Conservation (phyloP, 2,888 invertebrate species). For the Andrena hattorfiana region DNA sequence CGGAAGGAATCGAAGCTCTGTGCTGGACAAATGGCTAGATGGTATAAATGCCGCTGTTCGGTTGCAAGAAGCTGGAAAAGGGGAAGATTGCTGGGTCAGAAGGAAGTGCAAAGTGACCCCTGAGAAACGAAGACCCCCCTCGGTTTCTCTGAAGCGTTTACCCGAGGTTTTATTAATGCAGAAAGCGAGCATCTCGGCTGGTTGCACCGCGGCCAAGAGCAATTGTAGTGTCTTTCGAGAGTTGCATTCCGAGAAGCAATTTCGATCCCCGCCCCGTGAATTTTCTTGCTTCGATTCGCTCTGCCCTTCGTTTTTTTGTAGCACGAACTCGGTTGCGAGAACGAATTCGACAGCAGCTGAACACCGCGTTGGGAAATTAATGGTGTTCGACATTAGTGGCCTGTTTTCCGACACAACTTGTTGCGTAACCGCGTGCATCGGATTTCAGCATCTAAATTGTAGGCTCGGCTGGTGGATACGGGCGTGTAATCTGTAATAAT, state of each 20-base stretch:
- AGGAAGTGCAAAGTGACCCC: conserved; percentile 28
- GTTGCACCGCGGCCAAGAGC: conserved; percentile 36
- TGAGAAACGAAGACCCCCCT: conserved; percentile 17
- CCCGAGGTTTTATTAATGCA: conserved; percentile 57
- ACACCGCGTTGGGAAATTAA: not conserved
- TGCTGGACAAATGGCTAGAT: not conserved
- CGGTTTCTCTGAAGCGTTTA: conserved; percentile 46
- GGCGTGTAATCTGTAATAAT: conserved; percentile 4
- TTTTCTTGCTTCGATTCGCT: conserved; percentile 54
- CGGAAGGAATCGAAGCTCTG: too few relatives aligned
- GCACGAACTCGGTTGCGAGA: not conserved
- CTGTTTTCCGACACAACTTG: not conserved
- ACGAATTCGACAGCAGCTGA: not conserved
- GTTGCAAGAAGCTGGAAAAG: conserved; percentile 7
- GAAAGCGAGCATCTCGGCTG: conserved; percentile 32
- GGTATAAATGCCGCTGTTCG: not conserved
- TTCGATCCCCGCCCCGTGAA: conserved; percentile 46
- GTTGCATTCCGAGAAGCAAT: conserved; percentile 71
- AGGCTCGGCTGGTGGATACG: too few relatives aligned
- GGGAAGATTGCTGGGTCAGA: conserved; percentile 35
- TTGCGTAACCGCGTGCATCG: not conserved
- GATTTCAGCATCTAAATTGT: not conserved
- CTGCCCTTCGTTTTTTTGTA: conserved; percentile 21
- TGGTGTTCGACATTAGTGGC: not conserved
- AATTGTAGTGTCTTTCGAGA: conserved; percentile 65